These are phyloP conservation scores for Nasonovia ribisnigri DNA, from an alignment of 2,888 invertebrate genomes.

Conservation along the genomic window DNA sequence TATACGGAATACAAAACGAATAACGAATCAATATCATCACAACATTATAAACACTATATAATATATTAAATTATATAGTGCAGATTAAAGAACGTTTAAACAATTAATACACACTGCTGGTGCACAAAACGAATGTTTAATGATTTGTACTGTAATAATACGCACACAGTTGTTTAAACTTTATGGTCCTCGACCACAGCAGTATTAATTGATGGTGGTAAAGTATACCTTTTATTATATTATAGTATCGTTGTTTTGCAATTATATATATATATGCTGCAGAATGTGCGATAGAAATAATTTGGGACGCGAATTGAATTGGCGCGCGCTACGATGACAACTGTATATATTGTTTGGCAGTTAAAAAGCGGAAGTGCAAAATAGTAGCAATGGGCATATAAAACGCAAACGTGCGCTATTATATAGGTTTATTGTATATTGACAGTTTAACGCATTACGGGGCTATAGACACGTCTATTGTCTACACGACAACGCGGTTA, in stretches of 20 bases:
- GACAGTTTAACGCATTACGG: slow-evolving; percentile 17
- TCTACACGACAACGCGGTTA: background rate
- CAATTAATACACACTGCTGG: background rate
- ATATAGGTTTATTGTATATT: background rate
- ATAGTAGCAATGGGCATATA: slow-evolving; percentile 14
- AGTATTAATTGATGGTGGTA: background rate
- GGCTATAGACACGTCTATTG: background rate
- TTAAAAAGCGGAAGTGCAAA: slow-evolving; percentile 40
- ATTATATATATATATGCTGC: no score
- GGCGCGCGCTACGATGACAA: background rate
- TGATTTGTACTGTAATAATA: background rate
- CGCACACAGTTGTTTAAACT: slow-evolving; percentile 8
- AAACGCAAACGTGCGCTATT: background rate
- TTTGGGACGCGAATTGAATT: slow-evolving; percentile 5
- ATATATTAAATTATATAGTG: background rate
- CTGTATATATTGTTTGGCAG: background rate
- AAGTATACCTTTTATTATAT: background rate
- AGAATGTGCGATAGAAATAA: background rate
- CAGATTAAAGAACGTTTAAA: background rate
- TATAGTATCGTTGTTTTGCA: background rate
- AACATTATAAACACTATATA: background rate
- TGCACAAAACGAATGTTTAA: background rate
- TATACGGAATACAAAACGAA: background rate
- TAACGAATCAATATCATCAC: background rate
- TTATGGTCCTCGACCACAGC: background rate